These are phyloP conservation scores for Eurystomus gularis DNA, from an alignment of 2,113 vertebrate genomes.

Conservation along the genomic window DNA sequence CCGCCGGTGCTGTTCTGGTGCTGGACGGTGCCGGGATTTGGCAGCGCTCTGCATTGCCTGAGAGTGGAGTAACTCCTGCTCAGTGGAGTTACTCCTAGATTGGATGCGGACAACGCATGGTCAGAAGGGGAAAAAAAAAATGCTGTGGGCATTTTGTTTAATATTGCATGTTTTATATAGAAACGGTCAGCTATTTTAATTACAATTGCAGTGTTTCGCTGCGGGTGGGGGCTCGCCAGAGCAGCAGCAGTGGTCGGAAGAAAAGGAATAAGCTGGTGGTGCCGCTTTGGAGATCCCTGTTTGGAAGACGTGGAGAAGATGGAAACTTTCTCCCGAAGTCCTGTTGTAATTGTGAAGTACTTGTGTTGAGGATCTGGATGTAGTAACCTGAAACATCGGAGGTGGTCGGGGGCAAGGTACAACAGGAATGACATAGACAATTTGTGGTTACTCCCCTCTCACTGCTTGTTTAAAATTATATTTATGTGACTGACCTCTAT, in stretches of 20 bases:
- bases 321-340: too few relatives aligned
- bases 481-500: not conserved
- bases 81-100: conserved; percentile 71
- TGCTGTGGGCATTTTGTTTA: not conserved
- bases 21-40: not conserved
- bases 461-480: not conserved
- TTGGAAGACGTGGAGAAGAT: not conserved
- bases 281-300: not conserved
- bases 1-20: conserved; percentile 52
- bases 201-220: not conserved
- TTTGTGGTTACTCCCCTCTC: not conserved
- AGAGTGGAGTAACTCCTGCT: conserved; percentile 74
- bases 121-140: not conserved
- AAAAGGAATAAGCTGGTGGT: not conserved
- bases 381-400: not conserved
- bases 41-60: conserved; percentile 65
- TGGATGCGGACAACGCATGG: conserved; percentile 44
- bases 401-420: not conserved
- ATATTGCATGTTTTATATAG: not conserved
- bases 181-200: not conserved
- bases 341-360: too few relatives aligned
- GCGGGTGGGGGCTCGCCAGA: not conserved
- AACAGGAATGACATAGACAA: rapidly evolving
- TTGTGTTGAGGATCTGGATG: not conserved
- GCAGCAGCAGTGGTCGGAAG: not conserved